Base-by-base conservation (phyloP, 2,113 vertebrate species). In the Narcine bancroftii region DNA sequence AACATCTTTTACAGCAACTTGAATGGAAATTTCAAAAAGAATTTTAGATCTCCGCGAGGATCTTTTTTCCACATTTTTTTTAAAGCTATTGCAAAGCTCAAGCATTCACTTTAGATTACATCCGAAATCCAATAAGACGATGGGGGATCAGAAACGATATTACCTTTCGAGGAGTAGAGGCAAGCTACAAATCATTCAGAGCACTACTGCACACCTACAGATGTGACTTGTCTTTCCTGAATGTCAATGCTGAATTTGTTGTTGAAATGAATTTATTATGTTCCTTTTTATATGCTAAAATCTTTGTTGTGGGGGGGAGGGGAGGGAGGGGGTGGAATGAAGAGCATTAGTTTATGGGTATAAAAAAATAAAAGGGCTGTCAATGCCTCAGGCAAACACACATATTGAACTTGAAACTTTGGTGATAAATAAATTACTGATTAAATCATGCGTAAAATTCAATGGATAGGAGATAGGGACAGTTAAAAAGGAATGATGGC, bases 61-160 rank as follows among this genome's bases (percentile, higher is more conserved):
- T 77, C 53, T 79, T 72, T 69, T 77, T 53, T 89, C 5, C 50
- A 60, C n/a, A 13, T n/a, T 9, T n/a, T 65, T 89, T 65, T 24
- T 33, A 81, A 89, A 89, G 85, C 56, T 60, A 65, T 81, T 89
- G 85, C 56, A 63, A 42, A 65, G 85, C 60, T 65, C 36, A 4
- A 42, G 21, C 60, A 89, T 89, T 65, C 17, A 45, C 21, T 89
- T 89, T 66, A 66, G 87, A 89, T 89, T 66, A 45, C 87, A 89
- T 66, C 87, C 42, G 60, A 36, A 89, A 89, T 89, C n/a, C 85
- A 89, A 89, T 65, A 65, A 45, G 60, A 89, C 63, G n/a, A n/a
- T 89, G 36, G 36, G 21, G 26, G n/a, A 89, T 89, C 87, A 65
- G 63, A 89, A 89, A 36, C 0, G n/a, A 66, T 66, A 66, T 66